Base-by-base conservation (phyloP, 2,888 invertebrate species). In the Lepeophtheirus nordmannii region DNA sequence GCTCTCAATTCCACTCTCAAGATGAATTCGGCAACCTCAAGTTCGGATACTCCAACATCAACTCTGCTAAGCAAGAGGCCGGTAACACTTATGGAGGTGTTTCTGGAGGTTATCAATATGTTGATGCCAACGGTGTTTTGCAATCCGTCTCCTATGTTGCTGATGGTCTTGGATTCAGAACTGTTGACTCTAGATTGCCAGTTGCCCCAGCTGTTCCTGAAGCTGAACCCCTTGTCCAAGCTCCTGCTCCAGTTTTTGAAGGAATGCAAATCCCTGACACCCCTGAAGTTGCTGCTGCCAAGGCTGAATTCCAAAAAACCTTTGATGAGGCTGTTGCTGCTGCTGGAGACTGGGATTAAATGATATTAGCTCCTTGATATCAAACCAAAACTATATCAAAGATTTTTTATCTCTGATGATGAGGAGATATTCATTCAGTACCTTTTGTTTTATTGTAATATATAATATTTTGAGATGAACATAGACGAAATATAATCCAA, bases 11-110 rank as follows among this genome's bases (percentile, higher is more conserved):
- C 63, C 63, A 63, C n/a, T 41, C 63, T 30, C 63, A 63, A 23
- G 63, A 63, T 37, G 63, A 63, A 37, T 63, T 63, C 63, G 63
- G 63, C 17, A 63, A 63, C 56, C n/a, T 63, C 23, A 22, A 63
- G 23, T 56, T 46, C 63, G 63, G 63, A 63, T 63, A 63, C 63
- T 46, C 63, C 53, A 63, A 63, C 63, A 63, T 63, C 63, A 63
- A 63, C 63, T 63, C 63, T 10, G 37, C 22, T 9, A 63, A 63
- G 56, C 56, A 46, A 7, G 63, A 63, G 53, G n/a, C 8, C 17
- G 63, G 63, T n/a, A 63, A 63, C 22, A 38, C 63, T 23, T 63
- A 63, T 30, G 63, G 63, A 23, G 63, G 63, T 23, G 63, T 63
- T 41, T 7, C 53, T 37, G 63, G 63, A 14, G 41, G 46, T 11